These are phyloP conservation scores for Hippoglossus hippoglossus DNA, from an alignment of 2,797 vertebrate species.

Conservation along the genomic window DNA sequence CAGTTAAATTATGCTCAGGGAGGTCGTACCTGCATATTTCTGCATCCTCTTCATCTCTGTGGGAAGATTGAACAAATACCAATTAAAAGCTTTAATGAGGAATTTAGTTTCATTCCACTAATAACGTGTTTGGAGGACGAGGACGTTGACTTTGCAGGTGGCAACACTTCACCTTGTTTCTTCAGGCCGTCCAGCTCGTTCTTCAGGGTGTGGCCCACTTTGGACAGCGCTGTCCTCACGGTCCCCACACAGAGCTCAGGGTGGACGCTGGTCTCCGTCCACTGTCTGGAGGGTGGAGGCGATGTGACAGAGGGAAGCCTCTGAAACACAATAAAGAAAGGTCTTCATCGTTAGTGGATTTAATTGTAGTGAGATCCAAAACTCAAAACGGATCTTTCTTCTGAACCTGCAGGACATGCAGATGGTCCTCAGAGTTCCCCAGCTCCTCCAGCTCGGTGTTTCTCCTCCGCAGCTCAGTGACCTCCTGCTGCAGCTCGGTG, in stretches of 20 bases:
- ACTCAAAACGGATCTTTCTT: too few relatives aligned
- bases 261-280: constrained; percentile 60
- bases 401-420: constrained; percentile 73
- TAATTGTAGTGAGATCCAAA: background rate
- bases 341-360: too few relatives aligned
- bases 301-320: constrained; percentile 46
- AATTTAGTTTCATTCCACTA: too few relatives aligned
- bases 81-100: background rate
- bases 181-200: constrained; percentile 61
- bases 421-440: constrained; percentile 61
- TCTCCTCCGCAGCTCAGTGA: constrained; percentile 65
- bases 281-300: constrained; percentile 58
- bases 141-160: too few relatives aligned
- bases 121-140: too few relatives aligned
- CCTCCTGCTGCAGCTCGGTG: constrained; percentile 65
- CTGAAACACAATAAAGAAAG: constrained; percentile 24
- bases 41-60: constrained; percentile 79
- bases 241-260: constrained; percentile 69
- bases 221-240: constrained; percentile 61
- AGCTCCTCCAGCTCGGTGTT: constrained; percentile 67
- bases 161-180: constrained; percentile 55
- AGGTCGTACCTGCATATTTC: constrained; percentile 70
- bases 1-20: background rate
- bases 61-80: background rate
- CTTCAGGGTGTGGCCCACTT: constrained; percentile 43